phyloP scores from a whole-genome alignment of 2,888 invertebrate species.

The Athalia circularis region DNA sequence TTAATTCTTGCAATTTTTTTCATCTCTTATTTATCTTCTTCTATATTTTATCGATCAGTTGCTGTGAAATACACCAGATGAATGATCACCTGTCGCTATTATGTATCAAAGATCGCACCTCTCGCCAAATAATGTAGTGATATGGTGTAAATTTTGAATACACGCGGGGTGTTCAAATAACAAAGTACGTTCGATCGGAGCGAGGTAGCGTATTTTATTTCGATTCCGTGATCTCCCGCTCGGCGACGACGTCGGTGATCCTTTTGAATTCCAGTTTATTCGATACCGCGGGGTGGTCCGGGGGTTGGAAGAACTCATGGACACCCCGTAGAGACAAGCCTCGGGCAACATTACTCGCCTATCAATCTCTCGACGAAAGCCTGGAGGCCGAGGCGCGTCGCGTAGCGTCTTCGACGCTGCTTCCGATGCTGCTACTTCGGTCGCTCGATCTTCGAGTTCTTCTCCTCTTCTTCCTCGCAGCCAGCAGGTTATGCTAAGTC shows the following conservation, averaged over 20 bases:
- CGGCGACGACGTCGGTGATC: constrained; percentile 1
- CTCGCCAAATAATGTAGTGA: too few relatives aligned
- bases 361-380: constrained; percentile 59
- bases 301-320: constrained; percentile 21
- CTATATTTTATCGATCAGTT: too few relatives aligned
- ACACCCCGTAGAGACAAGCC: constrained; percentile 31
- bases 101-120: too few relatives aligned
- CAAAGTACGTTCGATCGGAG: too few relatives aligned
- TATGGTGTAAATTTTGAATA: too few relatives aligned
- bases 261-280: constrained; percentile 18
- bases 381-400: not conserved
- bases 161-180: too few relatives aligned
- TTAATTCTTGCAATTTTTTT: constrained; percentile 26
- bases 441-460: not conserved
- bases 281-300: constrained; percentile 25
- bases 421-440: not conserved
- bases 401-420: not conserved
- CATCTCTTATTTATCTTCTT: not conserved
- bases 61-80: too few relatives aligned
- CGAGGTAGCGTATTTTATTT: too few relatives aligned
- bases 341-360: constrained; percentile 58
- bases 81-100: too few relatives aligned
- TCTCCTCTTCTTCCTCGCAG: not conserved
- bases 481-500: constrained; percentile 42
- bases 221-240: not conserved